Evolutionary conservation across 2,888 invertebrate genomes (phyloP).

Genomic region (Caenorhabditis zanzibari): DNA sequence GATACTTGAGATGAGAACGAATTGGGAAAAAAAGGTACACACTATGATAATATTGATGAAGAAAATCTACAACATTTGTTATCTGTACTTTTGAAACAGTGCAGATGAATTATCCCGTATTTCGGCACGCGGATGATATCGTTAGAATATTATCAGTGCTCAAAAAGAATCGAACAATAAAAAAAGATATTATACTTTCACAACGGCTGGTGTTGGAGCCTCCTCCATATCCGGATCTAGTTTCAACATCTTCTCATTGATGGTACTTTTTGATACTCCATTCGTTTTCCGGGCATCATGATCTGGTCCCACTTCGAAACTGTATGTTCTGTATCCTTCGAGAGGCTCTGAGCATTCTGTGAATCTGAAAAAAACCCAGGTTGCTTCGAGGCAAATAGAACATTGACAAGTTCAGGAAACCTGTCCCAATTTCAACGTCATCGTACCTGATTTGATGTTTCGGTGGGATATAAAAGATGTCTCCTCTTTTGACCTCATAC

Average conservation of each 20-base stretch:
- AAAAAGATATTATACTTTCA: not conserved
- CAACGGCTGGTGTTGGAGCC: slow-evolving; percentile 1
- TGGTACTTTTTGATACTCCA: slow-evolving; percentile 11
- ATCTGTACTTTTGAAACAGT: slow-evolving; percentile 42
- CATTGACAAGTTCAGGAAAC: not conserved
- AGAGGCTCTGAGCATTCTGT: slow-evolving; percentile 61
- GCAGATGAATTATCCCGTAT: slow-evolving; percentile 53
- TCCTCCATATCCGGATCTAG: slow-evolving; percentile 59
- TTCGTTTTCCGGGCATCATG: slow-evolving; percentile 70
- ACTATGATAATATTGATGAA: slow-evolving; percentile 11
- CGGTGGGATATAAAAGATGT: slow-evolving; percentile 80
- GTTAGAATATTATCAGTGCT: slow-evolving; percentile 46
- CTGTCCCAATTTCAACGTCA: not conserved
- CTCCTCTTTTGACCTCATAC: slow-evolving; percentile 73
- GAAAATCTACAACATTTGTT: slow-evolving; percentile 36
- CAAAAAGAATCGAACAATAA: slow-evolving; percentile 12
- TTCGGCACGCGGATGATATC: slow-evolving; percentile 61
- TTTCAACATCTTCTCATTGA: slow-evolving; percentile 59
- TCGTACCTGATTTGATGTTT: slow-evolving; percentile 67
- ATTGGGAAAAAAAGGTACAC: slow-evolving; percentile 1
- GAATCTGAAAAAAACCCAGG: slow-evolving; percentile 49
- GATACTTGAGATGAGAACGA: slow-evolving; percentile 27
- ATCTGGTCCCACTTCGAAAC: slow-evolving; percentile 80
- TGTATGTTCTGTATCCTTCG: slow-evolving; percentile 82
- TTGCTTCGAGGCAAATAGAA: not conserved